Evolutionary conservation across 2,888 invertebrate genomes (phyloP).

Genomic region (Habroteleia sp.): DNA sequence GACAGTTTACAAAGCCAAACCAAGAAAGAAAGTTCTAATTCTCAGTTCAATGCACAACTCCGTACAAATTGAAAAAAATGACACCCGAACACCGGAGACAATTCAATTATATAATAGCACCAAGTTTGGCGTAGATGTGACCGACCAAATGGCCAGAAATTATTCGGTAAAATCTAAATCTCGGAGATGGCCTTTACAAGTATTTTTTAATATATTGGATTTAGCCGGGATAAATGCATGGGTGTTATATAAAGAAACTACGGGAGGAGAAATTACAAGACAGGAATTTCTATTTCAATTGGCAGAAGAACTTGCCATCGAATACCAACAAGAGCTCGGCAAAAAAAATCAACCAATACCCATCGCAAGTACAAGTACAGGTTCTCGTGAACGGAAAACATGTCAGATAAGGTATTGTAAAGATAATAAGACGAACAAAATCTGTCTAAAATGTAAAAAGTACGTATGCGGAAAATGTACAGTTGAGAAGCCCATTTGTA

Average conservation of each 20-base stretch:
- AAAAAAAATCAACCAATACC: no score
- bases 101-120: conserved; percentile 35
- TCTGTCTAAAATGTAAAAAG: conserved; percentile 14
- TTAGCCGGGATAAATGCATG: conserved; percentile 45
- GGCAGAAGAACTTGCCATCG: neutral
- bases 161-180: neutral
- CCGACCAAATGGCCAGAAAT: conserved; percentile 9
- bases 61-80: neutral
- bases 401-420: conserved; percentile 36
- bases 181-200: conserved; percentile 54
- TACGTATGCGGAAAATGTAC: neutral
- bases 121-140: conserved; percentile 64
- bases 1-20: neutral
- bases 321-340: no score
- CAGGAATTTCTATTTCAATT: neutral
- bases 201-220: conserved; percentile 65
- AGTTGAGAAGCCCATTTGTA: neutral
- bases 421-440: conserved; percentile 28
- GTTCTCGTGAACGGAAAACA: conserved; percentile 26
- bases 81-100: neutral
- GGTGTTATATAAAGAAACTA: neutral
- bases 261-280: neutral
- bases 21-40: neutral
- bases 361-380: no score
- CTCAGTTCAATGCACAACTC: neutral